These are phyloP conservation scores for Drosophila navojoa DNA, from an alignment of 1,140 invertebrate genomes.

Conservation along the genomic window DNA sequence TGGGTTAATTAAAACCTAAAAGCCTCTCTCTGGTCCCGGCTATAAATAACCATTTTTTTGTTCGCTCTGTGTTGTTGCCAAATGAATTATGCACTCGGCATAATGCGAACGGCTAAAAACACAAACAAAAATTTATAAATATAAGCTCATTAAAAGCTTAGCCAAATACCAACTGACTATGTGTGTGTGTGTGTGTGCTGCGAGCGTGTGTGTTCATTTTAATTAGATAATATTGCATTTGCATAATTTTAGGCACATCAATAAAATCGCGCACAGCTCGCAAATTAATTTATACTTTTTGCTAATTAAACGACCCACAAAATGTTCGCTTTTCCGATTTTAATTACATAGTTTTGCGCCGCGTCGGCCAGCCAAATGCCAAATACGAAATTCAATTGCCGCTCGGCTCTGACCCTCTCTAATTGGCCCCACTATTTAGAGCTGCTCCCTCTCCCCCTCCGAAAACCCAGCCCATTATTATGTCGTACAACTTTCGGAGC, in stretches of 20 bases:
- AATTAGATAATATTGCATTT: constrained; percentile 78
- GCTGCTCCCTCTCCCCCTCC: constrained; percentile 6
- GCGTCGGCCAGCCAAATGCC: constrained; percentile 4
- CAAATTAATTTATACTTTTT: constrained; percentile 65
- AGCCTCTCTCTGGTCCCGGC: constrained; percentile 14
- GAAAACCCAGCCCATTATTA: constrained; percentile 11
- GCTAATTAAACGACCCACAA: constrained; percentile 67
- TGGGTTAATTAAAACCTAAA: constrained; percentile 65
- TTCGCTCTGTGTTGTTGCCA: not conserved
- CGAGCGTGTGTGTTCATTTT: constrained; percentile 53
- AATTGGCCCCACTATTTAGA: constrained; percentile 43
- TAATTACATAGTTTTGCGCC: constrained; percentile 42
- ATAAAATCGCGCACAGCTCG: constrained; percentile 49
- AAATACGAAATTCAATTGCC: constrained; percentile 46
- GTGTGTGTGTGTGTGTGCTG: constrained; percentile 8
- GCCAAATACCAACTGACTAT: constrained; percentile 16
- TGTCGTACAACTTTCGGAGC: constrained; percentile 11
- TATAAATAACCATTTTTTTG: constrained; percentile 35
- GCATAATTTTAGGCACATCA: constrained; percentile 67
- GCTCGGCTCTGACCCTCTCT: constrained; percentile 4
- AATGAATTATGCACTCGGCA: constrained; percentile 53
- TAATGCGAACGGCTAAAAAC: constrained; percentile 15
- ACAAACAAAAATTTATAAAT: constrained; percentile 63
- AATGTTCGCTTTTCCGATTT: constrained; percentile 48
- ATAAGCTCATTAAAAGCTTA: constrained; percentile 77